Base-by-base conservation (phyloP, 1,140 invertebrate species). In the Ostrea denselamellosa region DNA sequence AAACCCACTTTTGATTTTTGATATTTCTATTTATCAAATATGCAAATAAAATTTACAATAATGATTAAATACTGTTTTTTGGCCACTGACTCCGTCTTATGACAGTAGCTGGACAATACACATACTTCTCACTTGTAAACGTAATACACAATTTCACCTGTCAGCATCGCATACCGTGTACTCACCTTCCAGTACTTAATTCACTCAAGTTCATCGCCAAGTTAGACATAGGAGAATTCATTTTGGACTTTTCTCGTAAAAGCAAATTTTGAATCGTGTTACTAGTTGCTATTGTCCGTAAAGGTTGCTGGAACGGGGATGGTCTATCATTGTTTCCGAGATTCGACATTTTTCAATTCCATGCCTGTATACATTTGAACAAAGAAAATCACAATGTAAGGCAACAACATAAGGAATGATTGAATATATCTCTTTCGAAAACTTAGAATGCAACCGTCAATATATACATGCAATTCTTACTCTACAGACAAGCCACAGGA, bases 201-300 rank as follows among this genome's bases (percentile, higher is more conserved):
- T 90, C 91, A 89, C 90, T 91, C 12, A 92, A 85, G 88, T 92
- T 92, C 62, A 90, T 65, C 19, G 92, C 90, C 65, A 92, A 85
- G 82, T 90, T 91, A 65, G 90, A 89, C 87, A 92, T 90, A 4
- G 92, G 92, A n/a, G 92, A 93, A 90, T 89, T 89, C 83, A 91
- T 88, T 85, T 89, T 89, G 25, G 34, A 28, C 51, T 52, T 53
- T 22, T 62, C 83, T 44, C 54, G 62, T 53, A 81, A 34, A 17
- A 62, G 68, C 17, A 83, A 56, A 83, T 84, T 85, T 44, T 52
- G 62, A 77, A 90, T 86, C 25, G 87, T 88, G 83, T 86, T 89
- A 34, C 85, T 89, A n/a, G 88, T 86, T 25, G 88, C 85, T 85
- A 89, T 71, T n/a, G 87, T 90, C 34, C 86, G 86, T 53, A 90